Base-by-base conservation (phyloP, 1,140 invertebrate species). In the Ctenoplectra terminalis region DNA sequence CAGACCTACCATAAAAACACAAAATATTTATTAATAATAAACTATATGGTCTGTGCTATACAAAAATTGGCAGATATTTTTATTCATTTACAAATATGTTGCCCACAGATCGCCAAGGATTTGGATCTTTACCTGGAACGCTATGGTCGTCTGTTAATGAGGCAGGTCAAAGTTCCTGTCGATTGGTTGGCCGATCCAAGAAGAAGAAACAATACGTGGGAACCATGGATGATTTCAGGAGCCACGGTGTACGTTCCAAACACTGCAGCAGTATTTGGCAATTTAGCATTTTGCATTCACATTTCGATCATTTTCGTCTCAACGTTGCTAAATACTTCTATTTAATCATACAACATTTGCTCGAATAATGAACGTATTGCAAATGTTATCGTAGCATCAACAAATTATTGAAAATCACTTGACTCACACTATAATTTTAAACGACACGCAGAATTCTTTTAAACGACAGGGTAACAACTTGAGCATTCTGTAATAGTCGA, bases 151-250 rank as follows among this genome's bases (percentile, higher is more conserved):
- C 83, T 90, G 7, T 69, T 94, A 4, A 84, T 91, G 26, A 89
- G 88, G 0, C 94, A 95, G 56, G 70, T 85, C 0, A 91, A 86
- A 64, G 54, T 89, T n/a, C 90, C 91, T 0, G 76, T 93, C 8
- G 94, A 95, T 31, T 90, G 90, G 81, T 72, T 86, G 31, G 94
- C 94, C 2, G 92, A 95, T 89, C 94, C 94, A 5, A 89, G 87
- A 26, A 87, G 90, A 46, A 93, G 87, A 60, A 95, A 95, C 83
- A 88, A 92, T 66, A 94, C 94, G 0, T 95, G 94, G 94, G 91
- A 91, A 31, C 91, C 92, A 0, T 95, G 94, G 94, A 66, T 92
- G 7, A 80, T 76, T 1, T 58, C 87, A 3, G 84, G 80, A n/a
- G 60, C 73, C 1, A 71, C 80, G 48, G 31, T 81, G 1, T 90